These are phyloP conservation scores for Pteropus alecto DNA, from an alignment of 2,113 vertebrate genomes.

Conservation along the genomic window DNA sequence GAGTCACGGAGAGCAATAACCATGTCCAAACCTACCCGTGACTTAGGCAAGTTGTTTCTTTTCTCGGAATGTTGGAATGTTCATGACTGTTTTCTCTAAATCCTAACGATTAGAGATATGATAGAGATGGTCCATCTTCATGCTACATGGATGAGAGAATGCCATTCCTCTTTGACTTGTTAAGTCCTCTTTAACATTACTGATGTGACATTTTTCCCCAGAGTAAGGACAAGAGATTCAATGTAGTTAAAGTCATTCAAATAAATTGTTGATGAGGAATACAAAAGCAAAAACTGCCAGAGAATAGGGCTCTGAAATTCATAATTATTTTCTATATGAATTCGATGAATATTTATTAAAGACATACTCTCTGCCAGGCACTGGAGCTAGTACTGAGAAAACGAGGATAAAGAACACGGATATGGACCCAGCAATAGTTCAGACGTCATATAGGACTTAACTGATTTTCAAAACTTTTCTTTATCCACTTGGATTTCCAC, in stretches of 20 bases:
- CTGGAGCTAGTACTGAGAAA: background rate
- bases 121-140: background rate
- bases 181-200: background rate
- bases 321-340: conserved; percentile 31
- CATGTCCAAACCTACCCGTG: background rate
- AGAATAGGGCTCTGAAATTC: background rate
- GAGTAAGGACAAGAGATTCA: background rate
- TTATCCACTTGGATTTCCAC: background rate
- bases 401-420: background rate
- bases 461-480: background rate
- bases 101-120: background rate
- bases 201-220: background rate
- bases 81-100: background rate
- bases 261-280: conserved; percentile 19
- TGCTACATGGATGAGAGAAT: background rate
- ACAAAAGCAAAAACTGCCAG: background rate
- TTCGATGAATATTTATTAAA: conserved; percentile 18
- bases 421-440: background rate
- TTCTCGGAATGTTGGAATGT: background rate
- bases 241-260: background rate
- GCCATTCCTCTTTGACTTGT: background rate
- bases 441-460: background rate
- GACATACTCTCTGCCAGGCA: background rate
- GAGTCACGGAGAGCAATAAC: background rate
- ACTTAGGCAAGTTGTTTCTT: background rate